phyloP scores from a whole-genome alignment of 2,888 invertebrate species.

The Drosophila peninsularis region DNA sequence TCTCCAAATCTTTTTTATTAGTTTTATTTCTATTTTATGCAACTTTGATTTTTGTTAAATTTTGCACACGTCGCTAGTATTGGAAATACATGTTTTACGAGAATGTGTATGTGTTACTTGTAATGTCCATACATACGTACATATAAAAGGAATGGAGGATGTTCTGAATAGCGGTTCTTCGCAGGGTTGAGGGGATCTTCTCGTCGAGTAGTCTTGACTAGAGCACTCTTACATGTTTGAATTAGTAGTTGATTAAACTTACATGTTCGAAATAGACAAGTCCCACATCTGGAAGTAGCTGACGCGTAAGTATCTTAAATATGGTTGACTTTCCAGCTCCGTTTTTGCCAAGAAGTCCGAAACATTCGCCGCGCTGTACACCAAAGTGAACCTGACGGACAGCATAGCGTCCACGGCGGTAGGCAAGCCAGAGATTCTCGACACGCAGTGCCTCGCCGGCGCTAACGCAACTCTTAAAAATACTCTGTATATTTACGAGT shows the following conservation, averaged over 20 bases:
- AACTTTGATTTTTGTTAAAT: too few species aligned
- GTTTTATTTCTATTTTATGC: too few species aligned
- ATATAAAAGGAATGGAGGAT: too few species aligned
- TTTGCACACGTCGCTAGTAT: too few species aligned
- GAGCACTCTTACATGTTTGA: too few species aligned
- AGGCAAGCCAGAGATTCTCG: constrained; percentile 81
- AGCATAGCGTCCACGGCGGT: constrained; percentile 78
- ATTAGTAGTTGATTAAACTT: constrained; percentile 11
- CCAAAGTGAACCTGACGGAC: constrained; percentile 83
- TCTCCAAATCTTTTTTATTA: too few species aligned
- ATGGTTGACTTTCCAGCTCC: constrained; percentile 96
- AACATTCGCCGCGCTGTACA: constrained; percentile 87
- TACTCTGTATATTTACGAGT: constrained; percentile 83
- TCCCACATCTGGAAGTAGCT: constrained; percentile 87
- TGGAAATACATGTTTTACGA: too few species aligned
- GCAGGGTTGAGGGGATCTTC: too few species aligned
- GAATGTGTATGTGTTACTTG: too few species aligned
- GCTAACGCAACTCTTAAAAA: constrained; percentile 64
- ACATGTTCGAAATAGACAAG: constrained; percentile 81
- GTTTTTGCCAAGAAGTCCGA: constrained; percentile 93
- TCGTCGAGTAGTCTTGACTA: too few species aligned
- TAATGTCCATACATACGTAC: too few species aligned
- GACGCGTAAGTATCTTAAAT: constrained; percentile 90
- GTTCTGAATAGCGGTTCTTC: too few species aligned
- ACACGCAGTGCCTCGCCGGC: constrained; percentile 78